A percentile compares a stretch with the other conserved stretches of the same genome.
These are phyloP conservation scores for Esox niger DNA, from an alignment of 2,113 vertebrate genomes.

Conservation along the genomic window DNA sequence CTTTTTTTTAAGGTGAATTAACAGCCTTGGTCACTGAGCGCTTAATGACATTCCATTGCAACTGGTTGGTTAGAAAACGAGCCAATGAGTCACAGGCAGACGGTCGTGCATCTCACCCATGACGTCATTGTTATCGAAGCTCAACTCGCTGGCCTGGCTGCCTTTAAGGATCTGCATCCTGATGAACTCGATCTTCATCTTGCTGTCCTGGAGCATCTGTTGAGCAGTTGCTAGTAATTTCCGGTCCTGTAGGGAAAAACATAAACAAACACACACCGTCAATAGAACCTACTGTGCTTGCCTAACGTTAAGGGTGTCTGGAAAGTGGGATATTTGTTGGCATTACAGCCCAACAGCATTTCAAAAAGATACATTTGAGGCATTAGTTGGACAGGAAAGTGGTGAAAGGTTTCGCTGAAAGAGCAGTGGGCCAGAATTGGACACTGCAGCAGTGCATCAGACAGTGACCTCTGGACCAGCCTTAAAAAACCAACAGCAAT, in stretches of 20 bases:
- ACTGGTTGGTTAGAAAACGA: too few relatives aligned
- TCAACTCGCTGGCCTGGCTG: constrained; percentile 90
- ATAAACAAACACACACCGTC: background rate
- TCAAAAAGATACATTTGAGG: too few relatives aligned
- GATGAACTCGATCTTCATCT: constrained; percentile 98
- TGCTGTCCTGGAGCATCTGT: constrained; percentile 98
- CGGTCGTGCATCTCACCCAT: constrained; percentile 60
- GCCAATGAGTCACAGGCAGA: constrained; percentile 29
- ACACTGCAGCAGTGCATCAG: too few relatives aligned
- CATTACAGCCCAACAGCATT: too few relatives aligned
- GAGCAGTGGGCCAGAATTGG: too few relatives aligned
- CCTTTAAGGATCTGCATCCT: constrained; percentile 99
- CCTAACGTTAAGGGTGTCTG: background rate
- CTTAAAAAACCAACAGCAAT: too few relatives aligned
- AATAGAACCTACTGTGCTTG: background rate
- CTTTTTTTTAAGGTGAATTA: too few relatives aligned
- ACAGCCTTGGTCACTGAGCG: too few relatives aligned
- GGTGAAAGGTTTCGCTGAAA: too few relatives aligned
- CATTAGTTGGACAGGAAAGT: too few relatives aligned
- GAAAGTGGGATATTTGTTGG: background rate
- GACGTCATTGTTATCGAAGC: constrained; percentile 90
- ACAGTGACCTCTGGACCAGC: too few relatives aligned
- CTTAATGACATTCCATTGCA: too few relatives aligned
- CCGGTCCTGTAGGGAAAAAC: constrained; percentile 77
- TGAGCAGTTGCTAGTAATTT: constrained; percentile 96